Evolutionary conservation across 64 coral and sea anemone genomes (phyloP), one percentile per base, ranked within the genome.

Genomic region (Stylophora pistillata): DNA sequence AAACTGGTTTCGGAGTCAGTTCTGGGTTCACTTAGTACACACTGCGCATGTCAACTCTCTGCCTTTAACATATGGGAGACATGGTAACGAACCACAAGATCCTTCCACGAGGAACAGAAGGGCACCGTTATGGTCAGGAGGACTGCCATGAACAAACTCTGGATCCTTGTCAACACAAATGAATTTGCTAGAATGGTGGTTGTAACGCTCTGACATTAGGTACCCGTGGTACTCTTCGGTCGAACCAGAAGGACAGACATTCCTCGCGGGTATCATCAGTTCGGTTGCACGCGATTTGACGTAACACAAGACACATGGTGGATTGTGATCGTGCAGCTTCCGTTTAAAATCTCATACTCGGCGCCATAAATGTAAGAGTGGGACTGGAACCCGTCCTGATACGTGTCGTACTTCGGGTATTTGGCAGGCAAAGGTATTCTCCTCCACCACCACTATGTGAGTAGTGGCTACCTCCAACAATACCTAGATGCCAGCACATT

Each of bases 201-300:
- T 1, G 21, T 58, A 57, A 15, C 4, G 17, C 25, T 32, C 76
- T 30, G 62, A 18, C 76, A 89, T 80, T 30, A 89, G 63, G 25
- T 89, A 89, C 56, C 63, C 76, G 53, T 78, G 79, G 47, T 89
- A 89, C 76, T 89, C 76, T 0, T 78, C 37, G 63, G 76, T 80
- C 76, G 76, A 89, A 14, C 88, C 76, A 34, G 76, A 80, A 30
- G 76, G 63, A 80, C 76, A 89, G 15, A 41, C 55, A 60, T 89
- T 79, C 66, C 60, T 78, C 30, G 87, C 87, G 10, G 87, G 75
- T 69, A 72, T 89, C 76, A 88, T 88, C 30, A 88, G 32, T 15
- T 77, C 3, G 7, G 31, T 62, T 68, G 56, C 87, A 73, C 87
- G 76, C 72, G 76, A 89, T 25, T 60, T 57, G 55, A 80, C 76